Conservation (phyloP, 2,113 vertebrate species). For the Calyptommatus sinebrachiatus region DNA sequence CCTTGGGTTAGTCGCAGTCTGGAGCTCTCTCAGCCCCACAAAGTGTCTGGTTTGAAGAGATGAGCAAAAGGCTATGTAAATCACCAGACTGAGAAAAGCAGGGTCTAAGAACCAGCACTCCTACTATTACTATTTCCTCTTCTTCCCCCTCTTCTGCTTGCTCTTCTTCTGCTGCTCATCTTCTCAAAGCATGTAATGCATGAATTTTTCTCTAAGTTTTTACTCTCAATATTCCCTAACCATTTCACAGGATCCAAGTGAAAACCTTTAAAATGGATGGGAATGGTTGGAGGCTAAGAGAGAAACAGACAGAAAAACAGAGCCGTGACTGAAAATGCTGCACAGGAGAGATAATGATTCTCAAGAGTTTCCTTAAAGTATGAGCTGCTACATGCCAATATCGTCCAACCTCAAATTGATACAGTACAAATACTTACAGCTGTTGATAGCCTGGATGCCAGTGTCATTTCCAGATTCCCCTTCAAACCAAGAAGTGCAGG, state of each 20-base stretch:
- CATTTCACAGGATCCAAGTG: not conserved
- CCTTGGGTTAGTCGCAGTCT: too few relatives aligned
- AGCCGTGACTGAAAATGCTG: not conserved
- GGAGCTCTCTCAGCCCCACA: too few relatives aligned
- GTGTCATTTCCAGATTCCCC: constrained; percentile 97
- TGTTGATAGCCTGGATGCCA: constrained; percentile 95
- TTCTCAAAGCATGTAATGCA: not conserved
- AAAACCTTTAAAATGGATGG: not conserved
- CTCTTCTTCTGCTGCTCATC: too few relatives aligned
- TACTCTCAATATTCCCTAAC: not conserved
- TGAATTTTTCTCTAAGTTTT: not conserved
- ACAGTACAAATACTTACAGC: constrained; percentile 79
- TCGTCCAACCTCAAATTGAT: constrained; percentile 17
- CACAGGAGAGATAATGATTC: not conserved
- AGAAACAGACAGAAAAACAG: too few relatives aligned
- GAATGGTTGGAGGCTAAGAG: too few relatives aligned
- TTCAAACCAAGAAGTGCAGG: constrained; percentile 95
- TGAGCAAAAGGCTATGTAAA: too few relatives aligned
- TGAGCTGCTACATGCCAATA: not conserved
- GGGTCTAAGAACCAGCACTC: too few relatives aligned
- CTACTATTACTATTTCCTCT: too few relatives aligned
- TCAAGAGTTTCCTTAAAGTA: not conserved
- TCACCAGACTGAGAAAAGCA: too few relatives aligned
- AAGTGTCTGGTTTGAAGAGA: too few relatives aligned
- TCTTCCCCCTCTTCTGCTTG: too few relatives aligned